A percentile compares a stretch with the other conserved stretches of the same genome.
Evolutionary conservation across 1,140 invertebrate species (phyloP).

Genomic region (Microplitis demolitor): DNA sequence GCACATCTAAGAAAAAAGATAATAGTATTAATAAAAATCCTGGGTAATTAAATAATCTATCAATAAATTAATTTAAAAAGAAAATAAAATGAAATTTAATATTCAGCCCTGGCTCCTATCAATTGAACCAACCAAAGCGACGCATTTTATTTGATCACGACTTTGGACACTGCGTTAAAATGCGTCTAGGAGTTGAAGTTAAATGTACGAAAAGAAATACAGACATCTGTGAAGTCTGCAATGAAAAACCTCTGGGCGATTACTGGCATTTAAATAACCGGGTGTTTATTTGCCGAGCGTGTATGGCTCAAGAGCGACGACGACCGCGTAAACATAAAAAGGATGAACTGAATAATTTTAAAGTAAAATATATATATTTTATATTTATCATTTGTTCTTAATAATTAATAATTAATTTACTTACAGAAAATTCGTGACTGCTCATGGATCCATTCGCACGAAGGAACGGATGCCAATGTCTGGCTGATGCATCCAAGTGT

Average conservation of each 20-base stretch:
- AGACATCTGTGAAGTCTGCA: slow-evolving; percentile 47
- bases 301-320: slow-evolving; percentile 41
- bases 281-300: slow-evolving; percentile 47
- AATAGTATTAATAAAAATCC: slow-evolving; percentile 38
- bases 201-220: slow-evolving; percentile 48
- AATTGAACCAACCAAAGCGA: slow-evolving; percentile 13
- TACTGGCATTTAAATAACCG: slow-evolving; percentile 53
- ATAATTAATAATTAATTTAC: slow-evolving; percentile 27
- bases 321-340: slow-evolving; percentile 34
- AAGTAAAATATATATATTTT: slow-evolving; percentile 35
- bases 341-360: slow-evolving; percentile 40
- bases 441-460: slow-evolving; percentile 50
- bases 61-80: background rate
- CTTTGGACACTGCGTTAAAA: slow-evolving; percentile 49
- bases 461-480: slow-evolving; percentile 49
- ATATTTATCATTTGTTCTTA: slow-evolving; percentile 1
- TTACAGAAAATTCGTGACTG: slow-evolving; percentile 53
- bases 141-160: slow-evolving; percentile 41
- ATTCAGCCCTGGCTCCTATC: slow-evolving; percentile 46
- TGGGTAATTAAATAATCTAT: slow-evolving; percentile 38
- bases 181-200: slow-evolving; percentile 48
- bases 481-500: slow-evolving; percentile 46
- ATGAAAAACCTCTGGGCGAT: slow-evolving; percentile 43
- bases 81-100: slow-evolving; percentile 3
- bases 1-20: slow-evolving; percentile 29